Evolutionary conservation across 2,888 invertebrate genomes (phyloP), one percentile per base, ranked within the genome.

Genomic region (Eucera pruinosa): DNA sequence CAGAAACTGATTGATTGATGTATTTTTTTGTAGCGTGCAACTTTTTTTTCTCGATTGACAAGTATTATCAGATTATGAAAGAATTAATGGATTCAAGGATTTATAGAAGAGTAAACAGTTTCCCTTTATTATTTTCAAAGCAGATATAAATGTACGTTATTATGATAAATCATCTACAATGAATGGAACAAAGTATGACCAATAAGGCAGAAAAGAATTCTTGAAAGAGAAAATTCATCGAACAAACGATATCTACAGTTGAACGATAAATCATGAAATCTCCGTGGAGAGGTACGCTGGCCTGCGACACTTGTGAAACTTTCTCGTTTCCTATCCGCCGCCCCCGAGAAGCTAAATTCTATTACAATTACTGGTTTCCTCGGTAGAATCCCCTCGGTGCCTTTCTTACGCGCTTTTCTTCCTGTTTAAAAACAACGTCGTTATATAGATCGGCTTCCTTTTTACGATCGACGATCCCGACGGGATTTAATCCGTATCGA

Each of bases 391-490:
- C 60, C 27, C 41, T 27, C 9, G 33, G n/a, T 43, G 20, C 15
- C 55, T 30, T 43, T 58, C 43, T 57, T 45, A 4, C 43, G 39
- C 64, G 47, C 43, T 25, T 62, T 62, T 48, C 39, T 66, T 67
- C 68, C 71, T 79, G 80, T 83, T 83, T 83, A 82, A 84, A 84
- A 86, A 84, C 78, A 83, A 82, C 81, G 61, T 80, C 79, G 76
- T 78, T 74, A 68, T 43, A 48, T 60, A 36, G 25, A 58, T 60
- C 69, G 33, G 41, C 25, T 43, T 20, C 39, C n/a, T 23, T 65
- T 55, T 54, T 54, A 30, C 69, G 30, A 48, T 50, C 52, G 64
- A 39, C 68, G 64, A 70, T 80, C 68, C 66, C 72, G 50, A 18
- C 18, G 71, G 78, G 69, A 82, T 78, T 76, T 85, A 83, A 89